These are phyloP conservation scores for Drosophila pandora DNA, from an alignment of 1,140 invertebrate genomes.

Conservation along the genomic window DNA sequence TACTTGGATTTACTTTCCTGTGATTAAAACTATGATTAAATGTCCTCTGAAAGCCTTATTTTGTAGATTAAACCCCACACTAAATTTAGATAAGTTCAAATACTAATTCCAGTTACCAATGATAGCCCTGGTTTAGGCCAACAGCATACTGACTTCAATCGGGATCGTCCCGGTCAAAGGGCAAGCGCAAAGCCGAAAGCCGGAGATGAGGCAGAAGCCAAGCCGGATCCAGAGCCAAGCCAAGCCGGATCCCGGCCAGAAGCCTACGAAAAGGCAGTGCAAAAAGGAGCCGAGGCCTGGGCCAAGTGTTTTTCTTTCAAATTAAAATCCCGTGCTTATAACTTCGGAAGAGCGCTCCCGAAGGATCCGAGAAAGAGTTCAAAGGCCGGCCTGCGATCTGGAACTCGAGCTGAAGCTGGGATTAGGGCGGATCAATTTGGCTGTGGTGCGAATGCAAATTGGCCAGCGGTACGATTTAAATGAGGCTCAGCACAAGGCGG, in stretches of 20 bases:
- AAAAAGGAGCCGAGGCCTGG: background rate
- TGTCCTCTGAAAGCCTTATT: no score
- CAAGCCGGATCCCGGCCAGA: slow-evolving; percentile 25
- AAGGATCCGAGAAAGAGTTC: slow-evolving; percentile 36
- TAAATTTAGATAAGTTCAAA: no score
- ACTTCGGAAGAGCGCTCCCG: slow-evolving; percentile 16
- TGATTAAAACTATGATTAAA: no score
- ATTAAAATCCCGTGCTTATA: slow-evolving; percentile 67
- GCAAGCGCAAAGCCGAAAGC: slow-evolving; percentile 30
- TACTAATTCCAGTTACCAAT: background rate
- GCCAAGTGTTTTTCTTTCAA: slow-evolving; percentile 53
- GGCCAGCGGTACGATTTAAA: slow-evolving; percentile 81
- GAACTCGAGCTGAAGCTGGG: slow-evolving; percentile 26
- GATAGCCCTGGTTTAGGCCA: background rate
- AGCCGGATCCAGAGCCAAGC: slow-evolving; percentile 29
- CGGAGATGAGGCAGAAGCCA: slow-evolving; percentile 27
- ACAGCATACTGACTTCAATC: slow-evolving; percentile 51
- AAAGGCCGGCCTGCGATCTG: slow-evolving; percentile 7
- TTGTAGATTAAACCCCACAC: no score
- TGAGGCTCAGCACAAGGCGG: slow-evolving; percentile 68
- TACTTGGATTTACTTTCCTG: no score
- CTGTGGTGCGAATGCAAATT: slow-evolving; percentile 82
- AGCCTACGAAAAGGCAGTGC: slow-evolving; percentile 28
- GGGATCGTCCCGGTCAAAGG: slow-evolving; percentile 20
- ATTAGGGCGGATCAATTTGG: slow-evolving; percentile 82